Conservation (phyloP, 2,888 invertebrate genomes). For the Spisula subtruncata region DNA sequence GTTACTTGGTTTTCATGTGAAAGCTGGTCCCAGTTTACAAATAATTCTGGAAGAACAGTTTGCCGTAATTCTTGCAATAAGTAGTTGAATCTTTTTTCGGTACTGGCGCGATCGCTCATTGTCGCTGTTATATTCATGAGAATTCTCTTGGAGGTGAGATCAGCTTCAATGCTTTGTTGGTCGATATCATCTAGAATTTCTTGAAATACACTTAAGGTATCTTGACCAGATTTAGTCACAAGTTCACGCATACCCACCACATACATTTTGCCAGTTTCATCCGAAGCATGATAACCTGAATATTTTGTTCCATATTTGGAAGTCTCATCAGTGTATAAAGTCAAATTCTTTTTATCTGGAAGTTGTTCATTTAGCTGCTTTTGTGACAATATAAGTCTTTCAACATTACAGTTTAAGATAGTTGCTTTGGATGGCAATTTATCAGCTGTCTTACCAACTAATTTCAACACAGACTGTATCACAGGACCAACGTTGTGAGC, state of each 20-base stretch:
- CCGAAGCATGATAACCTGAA: slow-evolving; percentile 55
- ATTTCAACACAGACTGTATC: slow-evolving; percentile 49
- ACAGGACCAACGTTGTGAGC: slow-evolving; percentile 39
- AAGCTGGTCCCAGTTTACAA: slow-evolving; percentile 57
- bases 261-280: slow-evolving; percentile 46
- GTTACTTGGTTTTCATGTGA: slow-evolving; percentile 49
- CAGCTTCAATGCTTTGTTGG: slow-evolving; percentile 1
- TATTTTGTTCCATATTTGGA: slow-evolving; percentile 60
- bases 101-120: slow-evolving; percentile 53
- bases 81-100: slow-evolving; percentile 45
- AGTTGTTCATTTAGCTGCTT: slow-evolving; percentile 51
- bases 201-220: slow-evolving; percentile 29
- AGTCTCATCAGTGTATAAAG: no score
- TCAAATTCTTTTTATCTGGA: slow-evolving; percentile 30
- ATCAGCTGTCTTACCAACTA: slow-evolving; percentile 40
- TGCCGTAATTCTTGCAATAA: slow-evolving; percentile 56
- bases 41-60: slow-evolving; percentile 60
- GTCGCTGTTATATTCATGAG: slow-evolving; percentile 52
- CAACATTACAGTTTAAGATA: slow-evolving; percentile 53
- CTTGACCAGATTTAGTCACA: slow-evolving; percentile 41
- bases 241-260: slow-evolving; percentile 53
- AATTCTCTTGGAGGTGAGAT: slow-evolving; percentile 31
- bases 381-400: slow-evolving; percentile 54
- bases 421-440: slow-evolving; percentile 52
- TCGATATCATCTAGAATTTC: slow-evolving; percentile 48